A percentile compares a stretch with the other conserved stretches of the same genome.
Conservation (phyloP, 2,888 invertebrate species). For the Molanna angustata region DNA sequence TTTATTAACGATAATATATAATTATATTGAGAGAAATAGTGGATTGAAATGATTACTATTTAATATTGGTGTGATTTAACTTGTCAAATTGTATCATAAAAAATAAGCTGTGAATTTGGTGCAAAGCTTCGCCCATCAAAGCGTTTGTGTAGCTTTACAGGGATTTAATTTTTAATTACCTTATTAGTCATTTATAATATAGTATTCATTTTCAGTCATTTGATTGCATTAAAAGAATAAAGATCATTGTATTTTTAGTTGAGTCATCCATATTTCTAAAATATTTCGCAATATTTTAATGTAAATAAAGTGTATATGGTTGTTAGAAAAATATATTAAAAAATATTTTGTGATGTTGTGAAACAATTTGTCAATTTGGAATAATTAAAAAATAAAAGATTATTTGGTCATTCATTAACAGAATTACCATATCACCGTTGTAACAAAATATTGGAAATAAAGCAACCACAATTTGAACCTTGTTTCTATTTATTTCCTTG, state of each 20-base stretch:
- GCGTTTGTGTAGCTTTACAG: too few species aligned
- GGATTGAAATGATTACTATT: too few species aligned
- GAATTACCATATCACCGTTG: constrained; percentile 6
- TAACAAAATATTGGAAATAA: constrained; percentile 8
- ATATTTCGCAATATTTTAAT: constrained; percentile 14
- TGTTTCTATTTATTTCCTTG: not conserved
- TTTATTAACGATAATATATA: too few species aligned
- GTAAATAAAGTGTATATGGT: constrained; percentile 28
- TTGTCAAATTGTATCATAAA: too few species aligned
- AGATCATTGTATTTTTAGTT: not conserved
- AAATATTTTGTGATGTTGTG: constrained; percentile 27
- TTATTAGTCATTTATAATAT: too few species aligned
- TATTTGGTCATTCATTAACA: constrained; percentile 3
- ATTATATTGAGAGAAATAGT: too few species aligned
- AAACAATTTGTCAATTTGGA: constrained; percentile 22
- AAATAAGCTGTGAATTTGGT: too few species aligned
- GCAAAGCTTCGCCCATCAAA: too few species aligned
- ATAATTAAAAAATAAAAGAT: constrained; percentile 12
- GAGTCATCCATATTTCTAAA: not conserved
- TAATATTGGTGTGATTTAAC: too few species aligned
- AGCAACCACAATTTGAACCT: constrained; percentile 10
- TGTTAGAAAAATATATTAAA: constrained; percentile 24
- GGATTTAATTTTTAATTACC: too few species aligned
- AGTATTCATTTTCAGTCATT: too few species aligned
- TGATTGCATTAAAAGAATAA: not conserved